Evolutionary conservation across 2,113 vertebrate species (phyloP).

Genomic region (Mormyrus iriodes): DNA sequence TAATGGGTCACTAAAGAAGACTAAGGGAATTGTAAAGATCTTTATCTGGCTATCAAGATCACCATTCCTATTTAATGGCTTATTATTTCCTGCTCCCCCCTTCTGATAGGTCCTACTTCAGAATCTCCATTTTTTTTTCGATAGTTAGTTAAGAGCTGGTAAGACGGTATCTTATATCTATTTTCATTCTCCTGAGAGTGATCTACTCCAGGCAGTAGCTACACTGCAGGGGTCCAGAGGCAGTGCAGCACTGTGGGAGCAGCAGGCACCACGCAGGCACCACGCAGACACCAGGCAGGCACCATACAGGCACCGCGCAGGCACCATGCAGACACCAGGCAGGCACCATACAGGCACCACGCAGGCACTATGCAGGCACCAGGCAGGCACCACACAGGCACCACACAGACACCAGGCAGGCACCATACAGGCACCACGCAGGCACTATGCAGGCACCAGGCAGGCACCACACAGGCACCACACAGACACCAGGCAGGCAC

Average conservation of each 20-base stretch:
- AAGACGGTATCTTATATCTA: background rate
- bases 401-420: background rate
- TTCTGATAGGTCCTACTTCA: background rate
- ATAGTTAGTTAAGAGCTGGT: background rate
- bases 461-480: too few relatives aligned
- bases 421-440: background rate
- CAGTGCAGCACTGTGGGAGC: background rate
- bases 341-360: background rate
- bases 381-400: too few relatives aligned
- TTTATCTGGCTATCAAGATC: background rate
- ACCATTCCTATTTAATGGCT: background rate
- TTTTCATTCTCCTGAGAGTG: background rate
- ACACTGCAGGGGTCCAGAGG: background rate
- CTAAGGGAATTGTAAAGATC: background rate
- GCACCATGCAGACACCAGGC: background rate
- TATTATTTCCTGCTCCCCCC: background rate
- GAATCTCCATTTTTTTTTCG: background rate
- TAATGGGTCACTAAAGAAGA: background rate
- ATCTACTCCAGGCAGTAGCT: background rate
- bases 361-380: background rate
- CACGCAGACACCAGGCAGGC: background rate
- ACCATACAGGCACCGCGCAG: too few relatives aligned
- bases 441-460: background rate
- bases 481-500: background rate
- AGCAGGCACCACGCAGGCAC: background rate